Conservation (phyloP, 2,113 vertebrate species). For the Scolopax mira region DNA sequence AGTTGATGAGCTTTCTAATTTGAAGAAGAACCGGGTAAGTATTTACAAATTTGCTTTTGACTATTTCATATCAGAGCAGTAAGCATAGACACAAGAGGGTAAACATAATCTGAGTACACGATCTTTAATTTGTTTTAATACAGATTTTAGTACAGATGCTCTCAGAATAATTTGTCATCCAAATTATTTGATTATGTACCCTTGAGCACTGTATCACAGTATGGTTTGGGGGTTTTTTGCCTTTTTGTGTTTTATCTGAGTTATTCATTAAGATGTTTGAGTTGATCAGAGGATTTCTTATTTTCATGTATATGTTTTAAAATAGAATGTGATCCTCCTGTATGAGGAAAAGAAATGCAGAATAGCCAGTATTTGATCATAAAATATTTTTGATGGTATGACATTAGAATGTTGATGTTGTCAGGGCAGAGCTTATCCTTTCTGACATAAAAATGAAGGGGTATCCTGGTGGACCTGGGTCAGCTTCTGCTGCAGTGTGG, state of each 20-base stretch:
- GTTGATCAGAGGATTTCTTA: neutral
- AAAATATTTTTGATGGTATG: neutral
- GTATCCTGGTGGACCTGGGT: neutral
- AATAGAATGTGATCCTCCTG: neutral
- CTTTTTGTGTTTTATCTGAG: neutral
- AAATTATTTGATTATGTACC: neutral
- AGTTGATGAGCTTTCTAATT: conserved; percentile 91
- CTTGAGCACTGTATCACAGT: neutral
- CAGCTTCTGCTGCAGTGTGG: neutral
- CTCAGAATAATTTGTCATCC: neutral
- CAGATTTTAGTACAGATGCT: neutral
- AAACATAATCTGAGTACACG: neutral
- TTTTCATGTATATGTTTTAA: neutral
- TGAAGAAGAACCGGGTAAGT: conserved; percentile 91
- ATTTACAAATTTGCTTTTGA: neutral
- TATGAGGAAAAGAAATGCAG: neutral
- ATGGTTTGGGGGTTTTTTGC: accelerated
- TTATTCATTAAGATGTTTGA: neutral
- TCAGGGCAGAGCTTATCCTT: neutral
- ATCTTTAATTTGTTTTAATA: neutral
- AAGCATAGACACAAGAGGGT: neutral
- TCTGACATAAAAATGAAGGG: neutral
- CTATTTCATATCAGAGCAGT: neutral
- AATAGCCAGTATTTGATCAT: neutral
- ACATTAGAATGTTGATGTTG: neutral